Percentiles rank a stretch among this genome's conserved stretches.
Evolutionary conservation across 2,113 vertebrate genomes (phyloP).

Genomic region (Seriola dumerili): DNA sequence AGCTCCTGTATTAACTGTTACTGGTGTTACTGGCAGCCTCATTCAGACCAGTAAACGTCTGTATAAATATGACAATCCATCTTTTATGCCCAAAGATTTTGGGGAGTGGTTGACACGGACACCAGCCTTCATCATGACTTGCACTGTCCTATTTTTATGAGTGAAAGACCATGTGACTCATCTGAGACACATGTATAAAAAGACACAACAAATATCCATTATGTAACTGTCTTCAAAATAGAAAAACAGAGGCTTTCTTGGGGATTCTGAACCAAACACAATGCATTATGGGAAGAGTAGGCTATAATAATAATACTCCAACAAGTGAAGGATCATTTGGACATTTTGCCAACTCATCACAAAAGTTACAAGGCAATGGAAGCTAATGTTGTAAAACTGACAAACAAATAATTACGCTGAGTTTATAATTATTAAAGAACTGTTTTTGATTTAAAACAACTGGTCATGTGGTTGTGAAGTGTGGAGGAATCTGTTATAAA

Average conservation of each 20-base stretch:
- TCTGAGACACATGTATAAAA: not conserved
- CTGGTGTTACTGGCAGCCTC: not conserved
- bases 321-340: not conserved
- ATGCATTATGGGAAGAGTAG: not conserved
- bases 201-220: not conserved
- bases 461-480: constrained; percentile 2
- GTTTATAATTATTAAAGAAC: constrained; percentile 8
- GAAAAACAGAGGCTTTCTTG: not conserved
- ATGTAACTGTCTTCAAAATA: not conserved
- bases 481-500: not conserved
- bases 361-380: not conserved
- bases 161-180: constrained; percentile 1
- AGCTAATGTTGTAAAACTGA: not conserved
- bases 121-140: not conserved
- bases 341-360: not conserved
- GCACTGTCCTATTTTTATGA: constrained; percentile 4
- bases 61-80: constrained; percentile 9
- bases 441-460: constrained; percentile 10
- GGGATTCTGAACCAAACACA: not conserved
- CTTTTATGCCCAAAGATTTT: not conserved
- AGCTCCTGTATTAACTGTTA: not conserved
- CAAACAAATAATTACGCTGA: constrained; percentile 2
- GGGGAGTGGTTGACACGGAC: not conserved
- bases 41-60: not conserved
- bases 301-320: not conserved